Evolutionary conservation across 2,888 invertebrate genomes (phyloP).

Genomic region (Lycophotia porphyrea): DNA sequence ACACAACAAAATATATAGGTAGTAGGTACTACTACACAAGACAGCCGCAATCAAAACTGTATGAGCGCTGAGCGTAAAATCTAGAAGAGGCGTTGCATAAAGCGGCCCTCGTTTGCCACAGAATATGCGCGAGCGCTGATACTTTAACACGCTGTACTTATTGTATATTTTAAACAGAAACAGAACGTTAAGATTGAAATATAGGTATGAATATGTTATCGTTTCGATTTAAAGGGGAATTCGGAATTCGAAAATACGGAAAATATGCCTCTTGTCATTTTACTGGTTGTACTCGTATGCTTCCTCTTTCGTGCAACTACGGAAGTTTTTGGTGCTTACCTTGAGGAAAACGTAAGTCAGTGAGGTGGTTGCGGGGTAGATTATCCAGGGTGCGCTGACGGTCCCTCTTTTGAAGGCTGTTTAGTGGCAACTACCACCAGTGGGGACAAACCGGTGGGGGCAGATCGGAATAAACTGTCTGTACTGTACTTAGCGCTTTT

Average conservation of each 20-base stretch:
- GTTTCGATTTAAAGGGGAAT: too few species aligned
- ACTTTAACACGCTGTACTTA: background rate
- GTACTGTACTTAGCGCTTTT: background rate
- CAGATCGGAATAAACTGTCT: too few species aligned
- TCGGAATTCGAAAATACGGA: background rate
- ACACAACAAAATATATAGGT: constrained; percentile 8
- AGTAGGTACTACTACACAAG: too few species aligned
- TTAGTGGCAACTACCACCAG: background rate
- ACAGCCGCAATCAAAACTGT: constrained; percentile 39
- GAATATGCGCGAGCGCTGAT: constrained; percentile 12
- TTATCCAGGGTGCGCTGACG: background rate
- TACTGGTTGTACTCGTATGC: background rate
- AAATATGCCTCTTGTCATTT: background rate
- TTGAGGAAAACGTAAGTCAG: background rate
- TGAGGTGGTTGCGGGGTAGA: background rate
- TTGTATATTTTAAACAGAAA: constrained; percentile 5
- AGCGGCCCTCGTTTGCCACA: constrained; percentile 38
- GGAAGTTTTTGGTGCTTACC: background rate
- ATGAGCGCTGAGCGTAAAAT: constrained; percentile 19
- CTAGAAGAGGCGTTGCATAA: constrained; percentile 44
- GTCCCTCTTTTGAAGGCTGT: background rate
- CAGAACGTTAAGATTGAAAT: background rate
- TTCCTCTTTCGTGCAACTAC: background rate
- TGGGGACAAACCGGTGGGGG: too few species aligned
- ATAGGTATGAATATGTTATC: background rate